phyloP scores from a whole-genome alignment of 1,140 invertebrate species.

The Sycophaga agraensis region DNA sequence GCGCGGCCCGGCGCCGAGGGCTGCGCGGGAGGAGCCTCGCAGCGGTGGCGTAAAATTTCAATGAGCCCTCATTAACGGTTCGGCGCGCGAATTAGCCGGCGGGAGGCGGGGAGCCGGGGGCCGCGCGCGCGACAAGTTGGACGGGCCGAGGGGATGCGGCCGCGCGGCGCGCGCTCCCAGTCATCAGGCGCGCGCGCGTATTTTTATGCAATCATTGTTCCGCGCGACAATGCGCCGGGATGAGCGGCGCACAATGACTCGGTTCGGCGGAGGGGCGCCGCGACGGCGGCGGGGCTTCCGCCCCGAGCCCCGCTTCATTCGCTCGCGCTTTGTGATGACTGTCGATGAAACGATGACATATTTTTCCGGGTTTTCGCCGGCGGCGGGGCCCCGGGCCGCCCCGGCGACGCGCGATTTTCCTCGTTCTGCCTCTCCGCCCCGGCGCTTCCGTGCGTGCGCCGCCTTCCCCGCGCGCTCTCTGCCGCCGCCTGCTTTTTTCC shows the following conservation, averaged over 20 bases:
- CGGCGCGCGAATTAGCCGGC: too few species aligned
- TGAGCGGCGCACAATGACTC: constrained; percentile 55
- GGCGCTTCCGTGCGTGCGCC: constrained; percentile 11
- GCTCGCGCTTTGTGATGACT: constrained; percentile 55
- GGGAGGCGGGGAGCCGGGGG: not conserved
- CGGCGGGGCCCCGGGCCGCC: constrained; percentile 42
- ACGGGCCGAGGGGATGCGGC: not conserved
- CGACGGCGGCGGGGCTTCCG: not conserved
- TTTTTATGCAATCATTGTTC: constrained; percentile 60
- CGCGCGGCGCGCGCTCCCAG: constrained; percentile 21
- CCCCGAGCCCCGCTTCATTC: constrained; percentile 24
- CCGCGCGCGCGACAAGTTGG: not conserved
- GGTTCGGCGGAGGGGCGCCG: constrained; percentile 9
- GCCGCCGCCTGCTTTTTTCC: not conserved
- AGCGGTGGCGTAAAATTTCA: too few species aligned
- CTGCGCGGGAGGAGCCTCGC: too few species aligned
- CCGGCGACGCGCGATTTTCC: constrained; percentile 25
- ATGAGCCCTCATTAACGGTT: too few species aligned
- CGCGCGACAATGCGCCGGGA: constrained; percentile 55
- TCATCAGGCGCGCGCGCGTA: constrained; percentile 38
- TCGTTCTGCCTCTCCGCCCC: constrained; percentile 12
- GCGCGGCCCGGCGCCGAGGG: too few species aligned
- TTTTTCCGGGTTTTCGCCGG: constrained; percentile 56
- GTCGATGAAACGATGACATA: constrained; percentile 60
- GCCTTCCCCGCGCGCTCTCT: constrained; percentile 13